Conservation (phyloP, 2,888 invertebrate genomes). For the Drosophila niveifrons region DNA sequence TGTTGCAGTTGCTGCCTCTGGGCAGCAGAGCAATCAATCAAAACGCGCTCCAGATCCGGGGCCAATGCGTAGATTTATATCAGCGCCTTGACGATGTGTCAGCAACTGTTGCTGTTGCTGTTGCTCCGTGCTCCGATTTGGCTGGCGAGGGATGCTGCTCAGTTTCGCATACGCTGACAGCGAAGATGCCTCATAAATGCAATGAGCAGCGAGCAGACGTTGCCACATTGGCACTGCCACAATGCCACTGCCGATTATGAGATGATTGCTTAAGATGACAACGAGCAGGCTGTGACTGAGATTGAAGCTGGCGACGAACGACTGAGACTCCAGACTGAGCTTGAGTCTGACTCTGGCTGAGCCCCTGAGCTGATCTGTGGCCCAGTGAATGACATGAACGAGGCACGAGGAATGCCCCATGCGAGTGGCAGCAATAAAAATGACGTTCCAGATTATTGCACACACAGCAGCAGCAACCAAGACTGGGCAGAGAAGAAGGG, state of each 20-base stretch:
- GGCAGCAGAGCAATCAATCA: conserved; percentile 62
- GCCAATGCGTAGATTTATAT: conserved; percentile 69
- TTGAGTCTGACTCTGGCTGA: conserved; percentile 40
- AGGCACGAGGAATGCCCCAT: conserved; percentile 70
- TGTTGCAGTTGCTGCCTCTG: conserved; percentile 15
- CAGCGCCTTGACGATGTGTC: conserved; percentile 66
- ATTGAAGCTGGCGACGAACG: conserved; percentile 19
- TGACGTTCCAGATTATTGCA: conserved; percentile 79
- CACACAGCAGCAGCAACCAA: conserved; percentile 33
- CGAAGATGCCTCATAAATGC: conserved; percentile 59
- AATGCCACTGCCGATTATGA: conserved; percentile 74
- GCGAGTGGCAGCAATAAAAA: conserved; percentile 77
- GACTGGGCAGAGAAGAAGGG: conserved; percentile 6
- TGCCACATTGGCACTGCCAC: conserved; percentile 21
- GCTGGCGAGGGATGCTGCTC: conserved; percentile 31
- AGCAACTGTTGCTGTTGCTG: conserved; percentile 54
- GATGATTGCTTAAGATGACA: conserved; percentile 80
- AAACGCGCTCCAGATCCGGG: conserved; percentile 66
- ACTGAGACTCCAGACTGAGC: background rate
- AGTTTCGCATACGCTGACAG: conserved; percentile 41
- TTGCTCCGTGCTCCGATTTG: conserved; percentile 41
- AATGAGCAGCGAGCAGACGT: conserved; percentile 4
- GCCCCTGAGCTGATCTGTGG: conserved; percentile 20
- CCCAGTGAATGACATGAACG: conserved; percentile 22
- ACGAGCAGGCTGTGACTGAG: conserved; percentile 69